phyloP scores from a whole-genome alignment of 2,888 invertebrate genomes.

The Dynastes maya region DNA sequence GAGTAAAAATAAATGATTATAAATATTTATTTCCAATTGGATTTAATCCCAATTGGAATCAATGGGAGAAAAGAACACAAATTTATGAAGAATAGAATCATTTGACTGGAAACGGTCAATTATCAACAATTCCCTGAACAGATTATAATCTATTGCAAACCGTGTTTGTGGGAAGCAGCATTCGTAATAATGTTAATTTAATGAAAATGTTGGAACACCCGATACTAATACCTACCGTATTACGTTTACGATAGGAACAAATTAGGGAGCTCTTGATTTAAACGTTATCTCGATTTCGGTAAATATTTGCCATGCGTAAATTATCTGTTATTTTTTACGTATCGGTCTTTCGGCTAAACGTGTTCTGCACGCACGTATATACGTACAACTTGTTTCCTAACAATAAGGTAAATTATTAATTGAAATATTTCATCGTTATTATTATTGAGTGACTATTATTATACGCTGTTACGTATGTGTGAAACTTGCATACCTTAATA shows the following conservation, averaged over 20 bases:
- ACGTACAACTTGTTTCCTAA: background rate
- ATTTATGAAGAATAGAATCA: too few relatives aligned
- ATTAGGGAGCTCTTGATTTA: background rate
- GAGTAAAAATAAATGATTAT: too few relatives aligned
- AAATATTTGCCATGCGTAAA: background rate
- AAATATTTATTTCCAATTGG: too few relatives aligned
- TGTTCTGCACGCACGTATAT: background rate
- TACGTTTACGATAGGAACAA: too few relatives aligned
- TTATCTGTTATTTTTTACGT: slow-evolving; percentile 5
- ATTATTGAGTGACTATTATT: background rate
- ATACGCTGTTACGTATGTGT: background rate
- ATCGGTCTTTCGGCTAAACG: background rate
- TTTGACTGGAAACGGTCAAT: too few relatives aligned
- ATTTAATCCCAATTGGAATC: too few relatives aligned
- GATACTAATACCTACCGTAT: background rate
- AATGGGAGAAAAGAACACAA: too few relatives aligned
- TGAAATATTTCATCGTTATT: background rate
- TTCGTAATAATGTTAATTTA: background rate
- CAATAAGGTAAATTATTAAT: background rate
- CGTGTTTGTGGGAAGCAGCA: too few relatives aligned
- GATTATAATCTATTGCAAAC: too few relatives aligned
- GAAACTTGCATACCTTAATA: background rate
- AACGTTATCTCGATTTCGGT: background rate
- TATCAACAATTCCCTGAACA: too few relatives aligned
- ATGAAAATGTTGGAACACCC: slow-evolving; percentile 7